Base-by-base conservation (phyloP, 2,797 vertebrate genomes). In the Anomalospiza imberbis region DNA sequence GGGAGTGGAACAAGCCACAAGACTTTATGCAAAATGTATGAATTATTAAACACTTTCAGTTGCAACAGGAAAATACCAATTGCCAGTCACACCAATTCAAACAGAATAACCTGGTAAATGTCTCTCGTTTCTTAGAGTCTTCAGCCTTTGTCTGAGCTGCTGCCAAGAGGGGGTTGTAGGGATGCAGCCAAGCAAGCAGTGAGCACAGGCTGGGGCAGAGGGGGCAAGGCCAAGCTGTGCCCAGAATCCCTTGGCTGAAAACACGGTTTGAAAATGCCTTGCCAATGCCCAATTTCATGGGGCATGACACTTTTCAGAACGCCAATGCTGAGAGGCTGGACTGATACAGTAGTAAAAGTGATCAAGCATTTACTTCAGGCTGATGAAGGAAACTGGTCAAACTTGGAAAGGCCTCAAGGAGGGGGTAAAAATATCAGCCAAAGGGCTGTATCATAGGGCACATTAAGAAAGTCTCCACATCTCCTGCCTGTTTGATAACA, bases 41-140 rank as follows among this genome's bases (percentile, higher is more conserved):
- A 94, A 89, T 92, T 94, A 96, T 34, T 78, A 85, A 96, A n/a
- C 29, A 63, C 73, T 55, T 95, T 40, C 65, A 74, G 40, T 3
- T 75, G 55, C 91, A 76, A 63, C 44, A 53, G 85, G 65, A 93
- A 92, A 89, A 91, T 26, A 89, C 6, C 53, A 87, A 42, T 51
- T 81, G 62, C 70, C 40, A 60, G 85, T 74, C 75, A 51, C 24
- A 68, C 31, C 65, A 58, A 65, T 61, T 93, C 25, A 71, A 78
- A 82, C 24, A 67, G 81, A 96, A 45, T 50, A 88, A 86, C 48
- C 20, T 13, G 45, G 86, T 14, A 78, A 79, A 75, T 38, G 42
- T 48, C 66, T 89, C 47, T 48, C 74, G 66, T 74, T 82, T 60
- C 45, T 53, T 36, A 38, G 45, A 70, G 26, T 42, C 66, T 62